phyloP scores from a whole-genome alignment of 2,797 vertebrate genomes.

The Loriculus beryllinus region DNA sequence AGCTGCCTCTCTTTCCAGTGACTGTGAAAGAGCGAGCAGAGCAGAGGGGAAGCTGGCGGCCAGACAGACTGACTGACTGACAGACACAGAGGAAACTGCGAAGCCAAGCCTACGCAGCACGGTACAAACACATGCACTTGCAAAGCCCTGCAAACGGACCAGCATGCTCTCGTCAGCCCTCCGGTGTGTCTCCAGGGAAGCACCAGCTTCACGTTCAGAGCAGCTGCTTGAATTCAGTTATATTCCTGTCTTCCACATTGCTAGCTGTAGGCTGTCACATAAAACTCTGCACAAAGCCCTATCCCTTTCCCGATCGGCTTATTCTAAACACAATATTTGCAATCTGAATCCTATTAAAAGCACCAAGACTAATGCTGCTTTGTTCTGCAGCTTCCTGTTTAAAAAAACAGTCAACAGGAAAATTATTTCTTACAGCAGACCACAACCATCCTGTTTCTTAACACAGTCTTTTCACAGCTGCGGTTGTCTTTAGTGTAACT shows the following conservation, averaged over 20 bases:
- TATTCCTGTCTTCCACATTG: background rate
- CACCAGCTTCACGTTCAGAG: background rate
- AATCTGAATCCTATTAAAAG: conserved; percentile 68
- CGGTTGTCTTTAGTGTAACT: conserved; percentile 52
- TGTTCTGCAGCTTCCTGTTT: conserved; percentile 80
- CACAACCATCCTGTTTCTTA: conserved; percentile 84
- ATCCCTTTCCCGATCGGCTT: background rate
- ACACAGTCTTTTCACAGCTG: conserved; percentile 73
- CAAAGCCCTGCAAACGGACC: background rate
- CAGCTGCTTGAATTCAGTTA: background rate
- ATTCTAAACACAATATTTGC: conserved; percentile 46
- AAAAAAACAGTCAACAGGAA: conserved; percentile 83
- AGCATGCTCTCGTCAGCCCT: background rate
- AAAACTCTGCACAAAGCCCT: background rate
- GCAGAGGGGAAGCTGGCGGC: conserved; percentile 1
- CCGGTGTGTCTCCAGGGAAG: background rate
- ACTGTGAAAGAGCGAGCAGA: background rate
- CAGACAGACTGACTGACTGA: background rate
- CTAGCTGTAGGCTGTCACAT: background rate
- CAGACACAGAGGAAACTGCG: conserved; percentile 1
- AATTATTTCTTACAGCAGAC: conserved; percentile 75
- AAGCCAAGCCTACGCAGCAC: background rate
- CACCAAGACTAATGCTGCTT: conserved; percentile 67
- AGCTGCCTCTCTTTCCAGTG: background rate
- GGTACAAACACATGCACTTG: rapidly evolving